Evolutionary conservation across 2,797 vertebrate species (phyloP), one percentile per base, ranked within the genome.

Genomic region (Dipus sagitta): DNA sequence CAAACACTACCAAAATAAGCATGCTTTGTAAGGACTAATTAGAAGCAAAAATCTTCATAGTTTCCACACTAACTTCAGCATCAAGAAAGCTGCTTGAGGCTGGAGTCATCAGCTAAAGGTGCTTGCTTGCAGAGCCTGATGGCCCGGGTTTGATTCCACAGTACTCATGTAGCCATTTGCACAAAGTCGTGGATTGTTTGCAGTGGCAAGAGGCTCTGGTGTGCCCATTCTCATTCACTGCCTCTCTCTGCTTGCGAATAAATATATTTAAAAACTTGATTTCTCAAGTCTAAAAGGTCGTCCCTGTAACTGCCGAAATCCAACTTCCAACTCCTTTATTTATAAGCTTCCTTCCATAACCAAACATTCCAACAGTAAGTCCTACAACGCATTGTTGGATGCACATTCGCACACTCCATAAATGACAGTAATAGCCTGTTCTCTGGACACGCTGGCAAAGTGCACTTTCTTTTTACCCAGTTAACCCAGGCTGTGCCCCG

Each of bases 281-380:
- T 67, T 71, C 70, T 72, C 34, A 6, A 88, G 84, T 83, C 84
- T 65, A 38, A 85, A 84, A 93, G 67, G 23, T 13, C 47, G 14
- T 42, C n/a, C n/a, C 28, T 91, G 24, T 60, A 70, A 86, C 11
- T 64, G 20, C 20, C 26, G 3, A 91, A 72, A 62, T 11, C 23
- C 30, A 76, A 74, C 68, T 30, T 70, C 74, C 42, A 58, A 85
- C 62, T 5, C 26, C 58, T 52, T 76, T 28, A 58, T 58, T 58
- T 58, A 58, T 58, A 80, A 42, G 38, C 47, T 12, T 95, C 58
- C 47, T 5, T 60, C 52, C 34, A 58, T 17, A 58, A 54, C 65
- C 84, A 70, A 77, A 90, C 87, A 82, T 2, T 85, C 78, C 23
- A 47, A 64, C 52, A 74, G 23, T 70, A 88, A 90, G 52, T 93